Conservation (phyloP, 2,888 invertebrate genomes). For the Heliconius erato region DNA sequence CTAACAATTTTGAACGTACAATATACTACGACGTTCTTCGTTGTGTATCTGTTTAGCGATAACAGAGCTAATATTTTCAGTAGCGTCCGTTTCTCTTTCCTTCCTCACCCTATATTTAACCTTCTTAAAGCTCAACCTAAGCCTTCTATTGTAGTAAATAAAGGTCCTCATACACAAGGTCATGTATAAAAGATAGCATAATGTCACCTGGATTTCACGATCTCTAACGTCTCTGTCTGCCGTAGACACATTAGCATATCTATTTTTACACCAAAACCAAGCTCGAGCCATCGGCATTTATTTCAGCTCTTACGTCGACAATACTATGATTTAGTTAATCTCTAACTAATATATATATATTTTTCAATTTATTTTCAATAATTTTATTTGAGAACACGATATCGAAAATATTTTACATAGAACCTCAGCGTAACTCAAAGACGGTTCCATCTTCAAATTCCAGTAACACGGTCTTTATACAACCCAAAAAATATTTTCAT, state of each 20-base stretch:
- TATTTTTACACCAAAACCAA: slow-evolving; percentile 12
- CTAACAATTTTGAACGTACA: no score
- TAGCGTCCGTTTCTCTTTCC: slow-evolving; percentile 1
- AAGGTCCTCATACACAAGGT: slow-evolving; percentile 1
- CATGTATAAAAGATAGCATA: background rate
- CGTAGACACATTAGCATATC: slow-evolving; percentile 8
- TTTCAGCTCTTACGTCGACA: background rate
- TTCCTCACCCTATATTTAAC: slow-evolving; percentile 12
- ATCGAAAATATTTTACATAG: background rate
- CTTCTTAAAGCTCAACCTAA: slow-evolving; percentile 7
- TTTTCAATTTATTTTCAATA: background rate
- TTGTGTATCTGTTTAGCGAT: background rate
- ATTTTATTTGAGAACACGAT: background rate
- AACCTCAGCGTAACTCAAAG: background rate
- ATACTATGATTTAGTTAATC: background rate
- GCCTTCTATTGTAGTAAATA: slow-evolving; percentile 14
- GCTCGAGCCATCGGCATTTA: background rate
- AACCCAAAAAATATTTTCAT: background rate
- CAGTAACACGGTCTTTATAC: background rate
- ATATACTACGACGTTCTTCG: background rate
- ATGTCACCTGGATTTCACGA: slow-evolving; percentile 11
- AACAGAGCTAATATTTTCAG: background rate
- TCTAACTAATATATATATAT: no score
- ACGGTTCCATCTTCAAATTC: background rate
- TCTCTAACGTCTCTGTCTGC: background rate